Evolutionary conservation across 1,140 invertebrate species (phyloP).

Genomic region (Microplitis demolitor): DNA sequence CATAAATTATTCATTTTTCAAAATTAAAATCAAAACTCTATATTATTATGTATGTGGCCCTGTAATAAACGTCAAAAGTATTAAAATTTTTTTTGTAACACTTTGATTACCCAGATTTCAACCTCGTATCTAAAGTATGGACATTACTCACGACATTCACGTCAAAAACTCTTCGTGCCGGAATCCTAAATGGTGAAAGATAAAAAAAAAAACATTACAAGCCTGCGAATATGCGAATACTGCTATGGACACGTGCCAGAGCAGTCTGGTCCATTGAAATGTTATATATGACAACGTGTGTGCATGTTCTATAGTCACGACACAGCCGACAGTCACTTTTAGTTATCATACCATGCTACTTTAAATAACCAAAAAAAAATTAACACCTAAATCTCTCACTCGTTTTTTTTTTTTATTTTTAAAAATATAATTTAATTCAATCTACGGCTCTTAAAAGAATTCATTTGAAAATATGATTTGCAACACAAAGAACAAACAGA

Average conservation of each 20-base stretch:
- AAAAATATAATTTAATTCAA: background rate
- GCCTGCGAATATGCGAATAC: slow-evolving; percentile 43
- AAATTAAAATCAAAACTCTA: no score
- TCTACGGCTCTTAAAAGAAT: background rate
- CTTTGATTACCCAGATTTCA: no score
- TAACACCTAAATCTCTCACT: background rate
- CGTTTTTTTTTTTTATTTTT: no score
- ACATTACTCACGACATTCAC: no score
- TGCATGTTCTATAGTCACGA: background rate
- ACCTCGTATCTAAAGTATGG: no score
- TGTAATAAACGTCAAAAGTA: no score
- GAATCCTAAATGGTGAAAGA: background rate
- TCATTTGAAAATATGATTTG: background rate
- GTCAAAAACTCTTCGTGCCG: no score
- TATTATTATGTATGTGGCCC: no score
- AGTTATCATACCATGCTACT: background rate
- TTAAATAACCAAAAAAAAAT: background rate
- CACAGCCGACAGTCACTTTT: background rate
- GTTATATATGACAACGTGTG: slow-evolving; percentile 36
- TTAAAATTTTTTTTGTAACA: no score
- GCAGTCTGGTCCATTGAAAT: slow-evolving; percentile 43
- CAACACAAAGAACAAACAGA: background rate
- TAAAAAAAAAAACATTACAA: slow-evolving; percentile 29
- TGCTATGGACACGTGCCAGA: slow-evolving; percentile 47
- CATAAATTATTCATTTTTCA: no score